Evolutionary conservation across 35 echinoderm and acorn worm genomes (phyloP).

Genomic region (Holothuria glaberrima): DNA sequence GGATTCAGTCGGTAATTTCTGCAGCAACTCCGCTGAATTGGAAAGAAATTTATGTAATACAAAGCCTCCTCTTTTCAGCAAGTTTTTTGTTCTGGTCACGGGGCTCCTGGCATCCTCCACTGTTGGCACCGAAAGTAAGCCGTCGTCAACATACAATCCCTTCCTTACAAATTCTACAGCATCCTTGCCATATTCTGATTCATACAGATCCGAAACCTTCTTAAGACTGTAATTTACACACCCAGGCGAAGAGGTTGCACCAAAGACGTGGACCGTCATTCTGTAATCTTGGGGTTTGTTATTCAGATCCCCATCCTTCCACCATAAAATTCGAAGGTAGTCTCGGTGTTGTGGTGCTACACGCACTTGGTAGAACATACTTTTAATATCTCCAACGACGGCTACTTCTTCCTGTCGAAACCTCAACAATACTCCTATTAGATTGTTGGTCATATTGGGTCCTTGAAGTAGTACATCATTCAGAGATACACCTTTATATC

Average conservation of each 20-base stretch:
- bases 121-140: constrained; percentile 57
- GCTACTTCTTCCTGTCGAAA: constrained; percentile 70
- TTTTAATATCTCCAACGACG: constrained; percentile 68
- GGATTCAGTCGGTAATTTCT: constrained; percentile 32
- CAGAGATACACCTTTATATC: constrained; percentile 61
- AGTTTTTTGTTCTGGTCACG: neutral
- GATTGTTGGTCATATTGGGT: constrained; percentile 75
- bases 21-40: constrained; percentile 47
- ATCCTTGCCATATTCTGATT: constrained; percentile 31
- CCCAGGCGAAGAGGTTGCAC: constrained; percentile 62
- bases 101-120: constrained; percentile 44
- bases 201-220: constrained; percentile 43
- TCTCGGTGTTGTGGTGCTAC: constrained; percentile 63
- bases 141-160: constrained; percentile 81
- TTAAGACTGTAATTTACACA: constrained; percentile 64
- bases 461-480: constrained; percentile 73
- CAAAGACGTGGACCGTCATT: constrained; percentile 73
- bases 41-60: constrained; percentile 65
- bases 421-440: constrained; percentile 65
- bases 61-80: constrained; percentile 57
- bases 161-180: constrained; percentile 48
- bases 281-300: constrained; percentile 31
- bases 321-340: constrained; percentile 60
- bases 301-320: constrained; percentile 32
- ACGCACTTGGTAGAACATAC: constrained; percentile 76